These are phyloP conservation scores for Ferrisia virgata DNA, from an alignment of 2,888 invertebrate species.

Conservation along the genomic window DNA sequence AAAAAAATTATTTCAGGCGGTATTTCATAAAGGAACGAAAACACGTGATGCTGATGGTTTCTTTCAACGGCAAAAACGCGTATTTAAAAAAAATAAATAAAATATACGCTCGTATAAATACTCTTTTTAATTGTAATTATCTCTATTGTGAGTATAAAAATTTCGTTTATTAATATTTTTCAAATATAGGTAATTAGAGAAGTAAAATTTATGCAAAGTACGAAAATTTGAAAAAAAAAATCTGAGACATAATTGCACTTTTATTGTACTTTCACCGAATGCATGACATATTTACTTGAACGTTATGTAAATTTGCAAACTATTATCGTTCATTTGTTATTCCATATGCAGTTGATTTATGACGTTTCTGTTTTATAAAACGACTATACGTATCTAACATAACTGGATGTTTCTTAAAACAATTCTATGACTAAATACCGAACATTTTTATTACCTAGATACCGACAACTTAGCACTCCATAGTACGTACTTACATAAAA, in stretches of 20 bases:
- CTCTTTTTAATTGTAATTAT: background rate
- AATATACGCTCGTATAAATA: background rate
- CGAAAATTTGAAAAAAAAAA: background rate
- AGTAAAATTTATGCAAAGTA: background rate
- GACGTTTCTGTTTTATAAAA: background rate
- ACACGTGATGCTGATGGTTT: background rate
- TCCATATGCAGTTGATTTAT: background rate
- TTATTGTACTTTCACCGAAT: conserved; percentile 3
- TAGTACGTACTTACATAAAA: background rate
- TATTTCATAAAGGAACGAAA: background rate
- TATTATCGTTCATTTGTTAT: background rate
- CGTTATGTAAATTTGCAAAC: conserved; percentile 8
- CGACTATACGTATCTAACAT: background rate
- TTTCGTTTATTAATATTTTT: background rate
- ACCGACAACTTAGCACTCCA: too few species aligned
- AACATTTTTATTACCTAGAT: background rate
- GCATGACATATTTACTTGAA: background rate
- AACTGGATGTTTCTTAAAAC: background rate
- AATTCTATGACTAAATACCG: background rate
- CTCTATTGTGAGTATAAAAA: background rate
- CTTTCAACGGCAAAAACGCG: background rate
- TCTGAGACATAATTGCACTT: background rate
- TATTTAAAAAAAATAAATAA: too few species aligned
- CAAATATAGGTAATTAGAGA: background rate
- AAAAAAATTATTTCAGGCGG: background rate